A percentile compares a stretch with the other conserved stretches of the same genome.
These are phyloP conservation scores for Erebia palarica DNA, from an alignment of 2,888 invertebrate species.

Conservation along the genomic window DNA sequence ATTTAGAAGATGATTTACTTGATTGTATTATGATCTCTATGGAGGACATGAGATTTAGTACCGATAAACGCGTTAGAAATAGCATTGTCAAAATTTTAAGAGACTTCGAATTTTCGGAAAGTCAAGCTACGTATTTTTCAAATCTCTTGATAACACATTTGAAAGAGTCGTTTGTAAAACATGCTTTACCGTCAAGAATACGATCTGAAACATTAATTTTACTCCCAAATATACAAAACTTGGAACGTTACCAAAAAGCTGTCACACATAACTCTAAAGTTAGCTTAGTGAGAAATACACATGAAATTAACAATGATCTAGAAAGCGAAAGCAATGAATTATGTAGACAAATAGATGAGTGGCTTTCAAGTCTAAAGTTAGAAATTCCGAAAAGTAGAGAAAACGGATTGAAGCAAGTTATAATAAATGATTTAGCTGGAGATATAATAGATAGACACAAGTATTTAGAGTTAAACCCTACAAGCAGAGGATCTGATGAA, in stretches of 20 bases:
- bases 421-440: slow-evolving; percentile 57
- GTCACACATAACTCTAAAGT: background rate
- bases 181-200: slow-evolving; percentile 14
- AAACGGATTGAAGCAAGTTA: slow-evolving; percentile 46
- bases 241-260: background rate
- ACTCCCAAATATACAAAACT: slow-evolving; percentile 42
- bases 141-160: slow-evolving; percentile 45
- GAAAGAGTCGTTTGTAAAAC: slow-evolving; percentile 39
- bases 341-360: slow-evolving; percentile 56
- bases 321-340: slow-evolving; percentile 44
- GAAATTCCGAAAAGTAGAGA: slow-evolving; percentile 46
- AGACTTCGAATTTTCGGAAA: slow-evolving; percentile 46
- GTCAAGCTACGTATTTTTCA: slow-evolving; percentile 49
- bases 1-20: slow-evolving; percentile 54
- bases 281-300: slow-evolving; percentile 15
- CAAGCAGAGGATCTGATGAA: slow-evolving; percentile 42
- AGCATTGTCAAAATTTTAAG: slow-evolving; percentile 49
- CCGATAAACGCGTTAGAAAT: slow-evolving; percentile 45
- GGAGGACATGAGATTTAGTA: slow-evolving; percentile 44
- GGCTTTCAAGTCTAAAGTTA: slow-evolving; percentile 53
- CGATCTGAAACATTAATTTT: slow-evolving; percentile 49
- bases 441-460: slow-evolving; percentile 65
- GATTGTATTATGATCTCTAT: slow-evolving; percentile 50
- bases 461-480: slow-evolving; percentile 57
- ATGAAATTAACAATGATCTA: slow-evolving; percentile 38